A percentile compares a stretch with the other conserved stretches of the same genome.
Conservation (phyloP, 1,140 invertebrate species). For the Bombus pyrosoma region DNA sequence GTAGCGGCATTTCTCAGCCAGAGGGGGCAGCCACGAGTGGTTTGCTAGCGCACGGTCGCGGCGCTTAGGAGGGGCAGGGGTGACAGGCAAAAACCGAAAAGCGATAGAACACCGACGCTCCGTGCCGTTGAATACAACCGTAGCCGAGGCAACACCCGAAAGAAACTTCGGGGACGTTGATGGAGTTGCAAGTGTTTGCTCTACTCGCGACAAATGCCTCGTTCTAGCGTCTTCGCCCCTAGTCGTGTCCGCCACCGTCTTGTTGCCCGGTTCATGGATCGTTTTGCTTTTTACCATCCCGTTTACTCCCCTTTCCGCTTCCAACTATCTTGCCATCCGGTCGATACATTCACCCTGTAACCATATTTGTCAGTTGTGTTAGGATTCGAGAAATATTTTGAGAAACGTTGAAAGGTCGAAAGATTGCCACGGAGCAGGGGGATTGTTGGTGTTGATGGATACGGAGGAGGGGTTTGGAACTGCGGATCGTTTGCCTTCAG, state of each 20-base stretch:
- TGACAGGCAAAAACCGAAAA: conserved; percentile 77
- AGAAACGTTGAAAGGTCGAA: background rate
- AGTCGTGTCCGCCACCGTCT: conserved; percentile 10
- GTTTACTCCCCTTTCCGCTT: background rate
- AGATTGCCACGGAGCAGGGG: background rate
- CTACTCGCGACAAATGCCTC: conserved; percentile 75
- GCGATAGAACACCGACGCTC: conserved; percentile 73
- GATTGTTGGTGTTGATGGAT: background rate
- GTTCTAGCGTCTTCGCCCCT: conserved; percentile 49
- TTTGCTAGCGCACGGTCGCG: conserved; percentile 9
- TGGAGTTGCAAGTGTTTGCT: conserved; percentile 75
- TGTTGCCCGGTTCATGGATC: conserved; percentile 10
- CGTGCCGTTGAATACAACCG: conserved; percentile 73
- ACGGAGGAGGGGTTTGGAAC: background rate
- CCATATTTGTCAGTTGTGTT: background rate
- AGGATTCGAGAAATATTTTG: background rate
- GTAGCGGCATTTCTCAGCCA: conserved; percentile 79
- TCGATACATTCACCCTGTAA: conserved; percentile 24
- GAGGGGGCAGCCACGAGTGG: conserved; percentile 61
- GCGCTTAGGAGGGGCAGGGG: conserved; percentile 18
- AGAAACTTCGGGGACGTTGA: conserved; percentile 79
- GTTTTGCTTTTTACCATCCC: conserved; percentile 28
- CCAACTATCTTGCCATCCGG: background rate
- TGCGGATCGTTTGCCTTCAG: background rate
- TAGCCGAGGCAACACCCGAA: conserved; percentile 65